Percentiles rank a stretch among this genome's conserved stretches.
Evolutionary conservation across 1,140 invertebrate genomes (phyloP).

Genomic region (Drosophila nigrodunni): DNA sequence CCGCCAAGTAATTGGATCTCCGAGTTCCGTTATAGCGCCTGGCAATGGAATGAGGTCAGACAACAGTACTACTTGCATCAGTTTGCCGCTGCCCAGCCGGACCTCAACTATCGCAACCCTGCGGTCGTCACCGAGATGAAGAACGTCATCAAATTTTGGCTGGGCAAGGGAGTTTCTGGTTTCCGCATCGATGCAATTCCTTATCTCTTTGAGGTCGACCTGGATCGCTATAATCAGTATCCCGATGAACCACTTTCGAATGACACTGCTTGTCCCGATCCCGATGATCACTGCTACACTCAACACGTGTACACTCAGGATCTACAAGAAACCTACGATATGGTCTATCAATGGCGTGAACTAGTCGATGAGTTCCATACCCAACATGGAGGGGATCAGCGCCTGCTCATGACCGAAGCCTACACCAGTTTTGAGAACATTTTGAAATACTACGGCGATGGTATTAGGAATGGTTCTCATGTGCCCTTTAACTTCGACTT

Average conservation of each 20-base stretch:
- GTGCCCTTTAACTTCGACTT: constrained; percentile 89
- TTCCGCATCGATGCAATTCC: constrained; percentile 89
- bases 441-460: constrained; percentile 88
- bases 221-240: constrained; percentile 85
- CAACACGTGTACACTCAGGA: constrained; percentile 88
- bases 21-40: constrained; percentile 85
- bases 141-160: constrained; percentile 89
- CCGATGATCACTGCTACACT: constrained; percentile 86
- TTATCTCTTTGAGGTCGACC: constrained; percentile 86
- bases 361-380: constrained; percentile 86
- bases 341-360: constrained; percentile 87
- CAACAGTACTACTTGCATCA: constrained; percentile 88
- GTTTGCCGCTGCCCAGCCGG: constrained; percentile 88
- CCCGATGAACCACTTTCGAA: constrained; percentile 87
- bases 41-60: constrained; percentile 86
- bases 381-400: constrained; percentile 85
- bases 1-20: constrained; percentile 87
- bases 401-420: constrained; percentile 88
- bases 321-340: constrained; percentile 86
- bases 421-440: constrained; percentile 86
- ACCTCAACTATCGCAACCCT: constrained; percentile 89
- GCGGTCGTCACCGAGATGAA: constrained; percentile 86
- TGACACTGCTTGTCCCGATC: constrained; percentile 58
- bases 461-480: constrained; percentile 86
- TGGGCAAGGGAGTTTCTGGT: constrained; percentile 89